Conservation (phyloP, 2,888 invertebrate species). For the Diarsia brunnea region DNA sequence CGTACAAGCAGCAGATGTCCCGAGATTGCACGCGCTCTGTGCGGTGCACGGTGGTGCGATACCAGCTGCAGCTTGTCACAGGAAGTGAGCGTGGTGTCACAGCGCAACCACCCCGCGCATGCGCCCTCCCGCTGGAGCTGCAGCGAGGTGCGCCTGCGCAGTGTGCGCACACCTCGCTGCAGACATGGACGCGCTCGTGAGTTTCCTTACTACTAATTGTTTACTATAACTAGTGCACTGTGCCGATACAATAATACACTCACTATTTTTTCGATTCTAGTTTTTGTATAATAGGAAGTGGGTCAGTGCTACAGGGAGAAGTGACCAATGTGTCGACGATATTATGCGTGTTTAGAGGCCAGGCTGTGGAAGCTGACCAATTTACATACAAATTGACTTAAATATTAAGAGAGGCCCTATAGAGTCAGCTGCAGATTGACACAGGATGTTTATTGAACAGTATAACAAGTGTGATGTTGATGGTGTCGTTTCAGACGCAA, state of each 20-base stretch:
- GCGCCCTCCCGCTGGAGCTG: constrained; percentile 41
- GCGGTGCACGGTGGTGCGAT: neutral
- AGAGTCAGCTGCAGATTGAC: no score
- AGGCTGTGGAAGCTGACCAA: neutral
- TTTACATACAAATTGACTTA: neutral
- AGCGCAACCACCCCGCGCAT: constrained; percentile 28
- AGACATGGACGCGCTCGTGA: constrained; percentile 67
- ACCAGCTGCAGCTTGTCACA: constrained; percentile 24
- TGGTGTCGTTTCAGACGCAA: constrained; percentile 69
- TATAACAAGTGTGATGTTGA: constrained; percentile 14
- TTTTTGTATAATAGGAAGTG: constrained; percentile 12
- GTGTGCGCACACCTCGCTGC: constrained; percentile 55
- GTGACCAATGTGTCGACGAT: neutral
- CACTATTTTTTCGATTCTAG: neutral
- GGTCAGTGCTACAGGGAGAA: neutral
- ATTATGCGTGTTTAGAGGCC: neutral
- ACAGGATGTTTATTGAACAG: neutral
- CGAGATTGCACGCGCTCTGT: neutral
- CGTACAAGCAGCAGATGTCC: neutral
- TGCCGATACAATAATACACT: neutral
- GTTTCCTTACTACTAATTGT: constrained; percentile 22
- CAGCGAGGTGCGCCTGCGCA: constrained; percentile 29
- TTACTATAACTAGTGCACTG: constrained; percentile 12
- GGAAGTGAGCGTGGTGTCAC: constrained; percentile 46
- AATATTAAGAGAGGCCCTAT: neutral